phyloP scores from a whole-genome alignment of 2,113 vertebrate species.

The Hippocampus abdominalis region DNA sequence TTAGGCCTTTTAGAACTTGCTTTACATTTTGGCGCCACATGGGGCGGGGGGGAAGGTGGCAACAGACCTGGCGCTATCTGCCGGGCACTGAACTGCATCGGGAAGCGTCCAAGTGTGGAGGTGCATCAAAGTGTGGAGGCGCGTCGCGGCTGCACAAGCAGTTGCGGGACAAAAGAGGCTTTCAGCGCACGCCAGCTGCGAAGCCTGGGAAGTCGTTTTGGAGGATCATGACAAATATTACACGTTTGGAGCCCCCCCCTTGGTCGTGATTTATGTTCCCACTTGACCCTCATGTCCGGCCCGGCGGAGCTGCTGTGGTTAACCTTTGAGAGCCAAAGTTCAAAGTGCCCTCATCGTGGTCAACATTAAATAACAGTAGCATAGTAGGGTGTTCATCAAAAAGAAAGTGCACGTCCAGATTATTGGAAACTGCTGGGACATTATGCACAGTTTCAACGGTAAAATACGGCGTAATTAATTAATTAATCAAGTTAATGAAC shows the following conservation, averaged over 20 bases:
- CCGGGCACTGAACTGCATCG: conserved; percentile 18
- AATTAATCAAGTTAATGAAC: no score
- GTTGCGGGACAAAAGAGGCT: conserved; percentile 64
- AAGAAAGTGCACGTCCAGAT: no score
- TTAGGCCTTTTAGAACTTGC: background rate
- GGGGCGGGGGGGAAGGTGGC: background rate
- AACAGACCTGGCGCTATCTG: conserved; percentile 25
- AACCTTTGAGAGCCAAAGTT: conserved; percentile 5
- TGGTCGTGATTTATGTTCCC: conserved; percentile 53
- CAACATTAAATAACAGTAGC: no score
- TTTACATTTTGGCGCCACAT: background rate
- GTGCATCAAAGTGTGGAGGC: conserved; percentile 33
- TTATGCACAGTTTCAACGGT: no score
- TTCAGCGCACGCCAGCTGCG: conserved; percentile 57
- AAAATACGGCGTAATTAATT: no score
- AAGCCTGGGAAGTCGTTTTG: conserved; percentile 56
- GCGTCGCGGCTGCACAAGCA: conserved; percentile 41
- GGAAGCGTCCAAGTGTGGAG: conserved; percentile 24
- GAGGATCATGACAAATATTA: conserved; percentile 71
- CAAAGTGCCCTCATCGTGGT: no score
- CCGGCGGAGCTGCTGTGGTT: background rate
- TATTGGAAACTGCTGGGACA: no score
- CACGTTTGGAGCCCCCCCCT: conserved; percentile 50
- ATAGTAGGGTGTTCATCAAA: no score
- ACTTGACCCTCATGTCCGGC: conserved; percentile 32